A percentile compares a stretch with the other conserved stretches of the same genome.
Conservation (phyloP, 2,888 invertebrate species). For the Litoditis marina region DNA sequence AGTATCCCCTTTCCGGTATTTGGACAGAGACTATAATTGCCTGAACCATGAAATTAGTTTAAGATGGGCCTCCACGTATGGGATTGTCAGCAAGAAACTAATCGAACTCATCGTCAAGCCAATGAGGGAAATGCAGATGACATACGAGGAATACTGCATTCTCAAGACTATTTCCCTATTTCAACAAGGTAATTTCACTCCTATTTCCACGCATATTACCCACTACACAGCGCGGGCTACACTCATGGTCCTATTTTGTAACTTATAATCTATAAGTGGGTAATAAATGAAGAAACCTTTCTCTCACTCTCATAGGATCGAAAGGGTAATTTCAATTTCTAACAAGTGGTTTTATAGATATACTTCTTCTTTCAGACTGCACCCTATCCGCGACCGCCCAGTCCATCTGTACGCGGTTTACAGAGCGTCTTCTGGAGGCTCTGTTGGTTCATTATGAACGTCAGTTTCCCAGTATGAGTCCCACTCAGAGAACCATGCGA, state of each 20-base stretch:
- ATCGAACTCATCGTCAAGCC: slow-evolving; percentile 44
- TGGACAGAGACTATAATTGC: too few species aligned
- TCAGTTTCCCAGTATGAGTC: slow-evolving; percentile 28
- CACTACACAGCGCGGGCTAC: too few species aligned
- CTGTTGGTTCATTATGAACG: slow-evolving; percentile 33
- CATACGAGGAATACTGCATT: slow-evolving; percentile 45
- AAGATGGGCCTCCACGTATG: slow-evolving; percentile 46
- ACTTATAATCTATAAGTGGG: too few species aligned
- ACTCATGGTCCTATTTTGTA: too few species aligned
- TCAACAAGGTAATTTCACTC: slow-evolving; percentile 31
- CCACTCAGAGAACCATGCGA: slow-evolving; percentile 31
- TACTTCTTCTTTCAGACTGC: slow-evolving; percentile 29
- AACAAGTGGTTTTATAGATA: background rate
- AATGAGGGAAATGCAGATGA: slow-evolving; percentile 44
- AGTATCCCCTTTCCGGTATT: too few species aligned
- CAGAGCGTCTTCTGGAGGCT: slow-evolving; percentile 38
- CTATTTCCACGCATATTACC: background rate
- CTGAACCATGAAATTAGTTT: too few species aligned
- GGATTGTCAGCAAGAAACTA: slow-evolving; percentile 40
- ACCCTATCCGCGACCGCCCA: slow-evolving; percentile 33
- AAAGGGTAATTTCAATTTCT: background rate
- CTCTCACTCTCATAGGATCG: background rate
- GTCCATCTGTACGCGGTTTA: slow-evolving; percentile 18
- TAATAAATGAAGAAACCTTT: background rate
- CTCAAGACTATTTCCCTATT: slow-evolving; percentile 48